These are phyloP conservation scores for Oostethus manadensis DNA, from an alignment of 2,113 vertebrate genomes.

Conservation along the genomic window DNA sequence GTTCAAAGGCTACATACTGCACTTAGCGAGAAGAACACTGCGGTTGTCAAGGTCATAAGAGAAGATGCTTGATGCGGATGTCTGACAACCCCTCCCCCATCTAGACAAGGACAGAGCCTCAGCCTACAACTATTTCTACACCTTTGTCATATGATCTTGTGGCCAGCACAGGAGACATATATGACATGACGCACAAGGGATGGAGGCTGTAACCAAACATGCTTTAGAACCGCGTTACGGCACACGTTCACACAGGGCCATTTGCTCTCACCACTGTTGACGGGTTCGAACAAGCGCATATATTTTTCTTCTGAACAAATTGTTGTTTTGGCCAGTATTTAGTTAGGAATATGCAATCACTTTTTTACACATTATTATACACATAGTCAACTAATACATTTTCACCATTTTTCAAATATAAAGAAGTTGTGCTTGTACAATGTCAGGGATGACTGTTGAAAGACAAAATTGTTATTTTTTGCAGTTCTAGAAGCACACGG, in stretches of 20 bases:
- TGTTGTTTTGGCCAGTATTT: too few relatives aligned
- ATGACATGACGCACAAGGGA: constrained; percentile 9
- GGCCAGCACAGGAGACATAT: not conserved
- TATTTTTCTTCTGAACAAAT: too few relatives aligned
- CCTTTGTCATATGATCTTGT: constrained; percentile 34
- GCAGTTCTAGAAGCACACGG: not conserved
- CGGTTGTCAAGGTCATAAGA: constrained; percentile 54
- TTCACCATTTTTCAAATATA: too few relatives aligned
- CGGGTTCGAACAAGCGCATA: too few relatives aligned
- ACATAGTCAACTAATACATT: too few relatives aligned
- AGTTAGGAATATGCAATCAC: too few relatives aligned
- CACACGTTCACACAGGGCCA: not conserved
- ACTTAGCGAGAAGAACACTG: constrained; percentile 11
- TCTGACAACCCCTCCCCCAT: constrained; percentile 52
- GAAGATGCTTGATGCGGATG: constrained; percentile 45
- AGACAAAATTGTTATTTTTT: not conserved
- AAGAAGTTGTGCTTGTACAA: constrained; percentile 1
- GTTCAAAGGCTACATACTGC: constrained; percentile 21
- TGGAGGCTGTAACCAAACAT: too few relatives aligned
- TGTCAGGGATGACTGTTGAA: not conserved
- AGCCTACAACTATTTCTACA: constrained; percentile 22
- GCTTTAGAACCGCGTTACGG: not conserved
- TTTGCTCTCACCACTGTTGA: not conserved
- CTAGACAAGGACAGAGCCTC: constrained; percentile 37
- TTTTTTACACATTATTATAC: too few relatives aligned